Percentiles rank a stretch among this genome's conserved stretches.
These are phyloP conservation scores for Rhyacichthys aspro DNA, from an alignment of 2,797 vertebrate genomes.

Conservation along the genomic window DNA sequence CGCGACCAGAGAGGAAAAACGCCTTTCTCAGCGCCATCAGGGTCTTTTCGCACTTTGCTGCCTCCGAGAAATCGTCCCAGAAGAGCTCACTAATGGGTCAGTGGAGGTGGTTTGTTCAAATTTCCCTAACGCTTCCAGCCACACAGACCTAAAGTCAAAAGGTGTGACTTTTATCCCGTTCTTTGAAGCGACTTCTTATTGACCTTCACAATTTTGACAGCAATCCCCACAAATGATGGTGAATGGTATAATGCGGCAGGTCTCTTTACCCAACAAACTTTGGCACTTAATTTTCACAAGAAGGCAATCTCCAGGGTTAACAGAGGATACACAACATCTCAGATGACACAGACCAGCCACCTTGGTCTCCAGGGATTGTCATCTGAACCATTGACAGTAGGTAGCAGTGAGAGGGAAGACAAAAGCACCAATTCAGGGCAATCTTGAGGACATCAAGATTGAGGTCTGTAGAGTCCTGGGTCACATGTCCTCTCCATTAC, in stretches of 20 bases:
- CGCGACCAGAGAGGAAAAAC: conserved; percentile 14
- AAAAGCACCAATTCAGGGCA: too few relatives aligned
- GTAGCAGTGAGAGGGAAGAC: not conserved
- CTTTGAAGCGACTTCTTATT: conserved; percentile 4
- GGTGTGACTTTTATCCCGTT: conserved; percentile 3
- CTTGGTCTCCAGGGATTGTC: not conserved
- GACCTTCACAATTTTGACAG: conserved; percentile 12
- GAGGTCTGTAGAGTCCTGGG: too few relatives aligned
- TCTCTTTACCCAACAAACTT: not conserved
- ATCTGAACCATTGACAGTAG: not conserved
- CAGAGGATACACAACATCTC: not conserved
- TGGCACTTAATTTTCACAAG: not conserved
- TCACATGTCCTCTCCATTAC: too few relatives aligned
- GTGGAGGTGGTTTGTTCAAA: conserved; percentile 24
- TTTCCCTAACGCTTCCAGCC: conserved; percentile 11
- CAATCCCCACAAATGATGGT: conserved; percentile 1
- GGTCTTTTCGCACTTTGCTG: conserved; percentile 53
- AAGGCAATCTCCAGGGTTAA: not conserved
- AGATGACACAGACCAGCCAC: not conserved
- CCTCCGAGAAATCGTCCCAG: conserved; percentile 29
- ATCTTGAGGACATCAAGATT: not conserved
- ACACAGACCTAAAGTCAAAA: not conserved
- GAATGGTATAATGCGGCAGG: too few relatives aligned
- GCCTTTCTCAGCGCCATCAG: conserved; percentile 15
- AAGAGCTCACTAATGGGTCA: conserved; percentile 31